Evolutionary conservation across 2,797 vertebrate genomes (phyloP), one percentile per base, ranked within the genome.

Genomic region (Crenichthys baileyi): DNA sequence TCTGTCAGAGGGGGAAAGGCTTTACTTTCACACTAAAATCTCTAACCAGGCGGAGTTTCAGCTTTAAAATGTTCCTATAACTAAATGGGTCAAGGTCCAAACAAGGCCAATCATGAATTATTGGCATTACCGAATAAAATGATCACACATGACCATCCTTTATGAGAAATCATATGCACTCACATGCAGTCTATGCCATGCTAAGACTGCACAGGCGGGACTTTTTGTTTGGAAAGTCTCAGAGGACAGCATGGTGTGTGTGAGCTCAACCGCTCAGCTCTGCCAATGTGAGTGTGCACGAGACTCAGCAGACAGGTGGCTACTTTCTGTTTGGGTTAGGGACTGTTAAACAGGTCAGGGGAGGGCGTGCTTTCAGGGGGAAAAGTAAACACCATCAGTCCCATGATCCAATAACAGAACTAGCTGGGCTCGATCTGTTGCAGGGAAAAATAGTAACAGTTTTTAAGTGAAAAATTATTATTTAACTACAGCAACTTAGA

Each of bases 181-280:
- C 15, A 16, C 16, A 63, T 63, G 61, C 29, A 63, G 36, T 18
- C 31, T 63, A 29, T 9, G 29, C 20, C 61, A 24, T 46, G 41
- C 13, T 70, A 22, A 44, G 24, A 46, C 41, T 44, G 67, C 41
- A 70, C 41, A 46, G 6, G 15, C 16, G 41, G 36, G 8, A 67
- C 63, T 65, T 65, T 18, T 36, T 65, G 61, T 65, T 65, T 41
- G 63, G 67, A 46, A 70, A 70, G 67, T 68, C 65, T 39, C 65
- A 44, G 22, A 68, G 24, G 20, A 46, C 22, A 68, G 12, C 41
- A 5, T n/a, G 39, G n/a, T 46, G 41, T 68, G 39, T 46, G 41
- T 46, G 20, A 24, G 22, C 22, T 67, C 9, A 7, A 36, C 1
- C 3, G 16, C 60, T 39, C 31, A 22, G 61, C 3, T 18, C 31